Evolutionary conservation across 2,888 invertebrate species (phyloP).

Genomic region (Cephus sareptanus): DNA sequence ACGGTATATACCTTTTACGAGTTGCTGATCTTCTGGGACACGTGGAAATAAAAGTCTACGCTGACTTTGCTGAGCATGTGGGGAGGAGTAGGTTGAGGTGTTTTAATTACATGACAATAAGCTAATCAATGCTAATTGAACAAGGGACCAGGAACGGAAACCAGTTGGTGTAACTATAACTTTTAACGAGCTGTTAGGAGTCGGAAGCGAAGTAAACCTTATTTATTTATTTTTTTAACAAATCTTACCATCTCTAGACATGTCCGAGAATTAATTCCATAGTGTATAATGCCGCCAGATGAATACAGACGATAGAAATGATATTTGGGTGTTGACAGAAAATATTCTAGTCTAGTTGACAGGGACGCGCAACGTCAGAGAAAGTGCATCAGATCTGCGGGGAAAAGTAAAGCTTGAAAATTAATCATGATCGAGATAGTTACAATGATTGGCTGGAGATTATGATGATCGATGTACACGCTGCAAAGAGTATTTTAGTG

Average conservation of each 20-base stretch:
- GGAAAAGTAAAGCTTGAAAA: not conserved
- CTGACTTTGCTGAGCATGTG: constrained; percentile 12
- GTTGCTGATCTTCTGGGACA: constrained; percentile 28
- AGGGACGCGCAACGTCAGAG: not conserved
- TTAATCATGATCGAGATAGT: not conserved
- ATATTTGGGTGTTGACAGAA: not conserved
- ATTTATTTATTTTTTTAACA: not conserved
- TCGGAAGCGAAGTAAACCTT: not conserved
- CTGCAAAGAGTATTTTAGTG: not conserved
- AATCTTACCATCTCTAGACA: not conserved
- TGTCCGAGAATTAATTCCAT: not conserved
- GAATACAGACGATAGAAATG: not conserved
- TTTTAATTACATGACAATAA: constrained; percentile 32
- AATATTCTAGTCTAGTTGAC: not conserved
- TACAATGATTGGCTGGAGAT: not conserved
- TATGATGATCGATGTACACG: not conserved
- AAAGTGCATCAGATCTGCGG: not conserved
- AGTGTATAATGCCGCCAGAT: not conserved
- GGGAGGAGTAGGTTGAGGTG: not conserved
- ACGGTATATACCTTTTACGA: constrained; percentile 27
- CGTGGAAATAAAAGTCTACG: constrained; percentile 5
- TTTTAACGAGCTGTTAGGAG: constrained; percentile 2
- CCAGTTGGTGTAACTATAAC: constrained; percentile 10
- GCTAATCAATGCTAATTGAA: constrained; percentile 31
- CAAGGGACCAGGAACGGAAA: not conserved